Percentiles rank a stretch among this genome's conserved stretches.
phyloP scores from a whole-genome alignment of 2,113 vertebrate species.

The Semicossyphus pulcher region DNA sequence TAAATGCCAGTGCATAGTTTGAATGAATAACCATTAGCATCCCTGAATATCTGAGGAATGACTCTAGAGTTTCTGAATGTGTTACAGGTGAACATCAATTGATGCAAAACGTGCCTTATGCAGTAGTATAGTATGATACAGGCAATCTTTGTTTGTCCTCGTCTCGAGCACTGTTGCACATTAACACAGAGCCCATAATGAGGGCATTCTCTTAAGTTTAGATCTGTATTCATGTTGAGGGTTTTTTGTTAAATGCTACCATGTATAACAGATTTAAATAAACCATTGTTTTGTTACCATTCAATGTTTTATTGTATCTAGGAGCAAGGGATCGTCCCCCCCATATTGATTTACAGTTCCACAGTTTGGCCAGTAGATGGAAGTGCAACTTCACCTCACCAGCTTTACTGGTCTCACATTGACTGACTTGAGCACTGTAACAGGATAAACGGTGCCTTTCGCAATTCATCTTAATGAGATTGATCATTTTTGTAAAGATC shows the following conservation, averaged over 20 bases:
- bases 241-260: conserved; percentile 54
- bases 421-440: not conserved
- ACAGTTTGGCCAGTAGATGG: conserved; percentile 63
- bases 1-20: conserved; percentile 22
- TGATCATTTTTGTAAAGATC: not conserved
- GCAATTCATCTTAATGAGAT: not conserved
- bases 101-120: conserved; percentile 71
- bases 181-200: conserved; percentile 46
- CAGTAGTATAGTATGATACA: conserved; percentile 21
- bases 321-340: too few relatives aligned
- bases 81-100: conserved; percentile 32
- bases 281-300: conserved; percentile 45
- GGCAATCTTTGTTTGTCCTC: conserved; percentile 31
- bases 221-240: conserved; percentile 53
- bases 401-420: not conserved
- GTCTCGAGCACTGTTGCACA: conserved; percentile 67
- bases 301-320: conserved; percentile 13
- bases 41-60: conserved; percentile 11
- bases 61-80: conserved; percentile 33
- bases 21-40: conserved; percentile 11
- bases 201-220: conserved; percentile 38
- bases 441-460: not conserved
- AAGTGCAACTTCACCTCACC: conserved; percentile 16
- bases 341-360: conserved; percentile 7
- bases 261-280: conserved; percentile 62